These are phyloP conservation scores for Ellobium chinense DNA, from an alignment of 2,888 invertebrate species.

Conservation along the genomic window DNA sequence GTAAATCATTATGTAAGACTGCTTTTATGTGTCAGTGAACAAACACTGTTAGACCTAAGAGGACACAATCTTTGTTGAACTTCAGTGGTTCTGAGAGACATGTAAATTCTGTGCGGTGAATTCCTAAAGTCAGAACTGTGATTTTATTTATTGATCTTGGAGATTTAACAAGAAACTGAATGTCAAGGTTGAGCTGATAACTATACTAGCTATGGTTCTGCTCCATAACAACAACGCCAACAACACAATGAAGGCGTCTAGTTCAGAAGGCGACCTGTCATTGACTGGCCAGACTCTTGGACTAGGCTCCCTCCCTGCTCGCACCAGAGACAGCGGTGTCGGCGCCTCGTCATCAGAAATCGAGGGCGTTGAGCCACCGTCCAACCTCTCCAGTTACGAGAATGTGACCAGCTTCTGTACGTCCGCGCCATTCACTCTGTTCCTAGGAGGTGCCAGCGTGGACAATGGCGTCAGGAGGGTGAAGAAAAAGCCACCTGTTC, in stretches of 20 bases:
- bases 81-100: too few species aligned
- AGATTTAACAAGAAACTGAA: too few species aligned
- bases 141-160: too few species aligned
- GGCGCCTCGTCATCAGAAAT: conserved; percentile 42
- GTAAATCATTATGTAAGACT: too few species aligned
- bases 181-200: too few species aligned
- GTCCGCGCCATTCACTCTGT: neutral
- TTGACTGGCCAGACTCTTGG: conserved; percentile 17
- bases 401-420: conserved; percentile 13
- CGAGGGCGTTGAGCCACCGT: conserved; percentile 6
- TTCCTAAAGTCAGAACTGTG: too few species aligned
- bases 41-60: too few species aligned
- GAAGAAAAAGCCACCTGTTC: conserved; percentile 12
- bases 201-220: conserved; percentile 22
- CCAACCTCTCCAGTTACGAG: conserved; percentile 5
- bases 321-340: conserved; percentile 37
- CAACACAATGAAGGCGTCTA: conserved; percentile 10
- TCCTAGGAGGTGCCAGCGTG: neutral
- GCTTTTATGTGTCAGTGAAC: too few species aligned
- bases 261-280: conserved; percentile 37
- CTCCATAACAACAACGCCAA: conserved; percentile 1
- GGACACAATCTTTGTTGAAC: too few species aligned
- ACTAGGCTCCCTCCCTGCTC: conserved; percentile 22
- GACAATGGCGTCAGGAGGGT: neutral
- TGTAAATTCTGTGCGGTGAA: too few species aligned